Evolutionary conservation across 1,140 invertebrate genomes (phyloP), one percentile per base, ranked within the genome.

Genomic region (Heliconius nattereri): DNA sequence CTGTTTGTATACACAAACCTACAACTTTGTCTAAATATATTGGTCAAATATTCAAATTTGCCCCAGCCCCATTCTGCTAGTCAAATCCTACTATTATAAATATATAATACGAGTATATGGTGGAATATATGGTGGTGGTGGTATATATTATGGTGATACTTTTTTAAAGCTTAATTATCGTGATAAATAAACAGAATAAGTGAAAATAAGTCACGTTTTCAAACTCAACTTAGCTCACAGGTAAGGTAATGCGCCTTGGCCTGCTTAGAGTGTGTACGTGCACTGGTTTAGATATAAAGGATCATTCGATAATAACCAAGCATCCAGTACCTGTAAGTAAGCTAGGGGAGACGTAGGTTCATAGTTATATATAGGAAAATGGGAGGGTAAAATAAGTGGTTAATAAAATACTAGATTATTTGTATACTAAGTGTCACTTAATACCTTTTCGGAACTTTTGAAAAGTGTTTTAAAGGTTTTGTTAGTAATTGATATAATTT

Each of bases 201-300:
- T 26, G 60, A 66, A 66, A 66, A 66, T 29, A 26, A 5, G 26
- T 66, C 13, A 66, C 9, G 60, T 66, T 13, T 66, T 66, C n/a
- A 29, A 66, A 66, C 60, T 29, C 23, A 66, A 26, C 23, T 29
- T 66, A 66, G 11, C 8, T 26, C 11, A 66, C 60, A 66, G 60
- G 60, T 66, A 23, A 66, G n/a, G 29, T 66, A 66, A 66, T 66
- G 60, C 60, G 26, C n/a, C n/a, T 29, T 29, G 60, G 23, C 60
- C 60, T 66, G 23, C 60, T 66, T 66, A 66, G n/a, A 66, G 60
- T 26, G 60, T 66, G 60, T 66, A 29, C 60, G 60, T 66, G 60
- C 60, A 66, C 23, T 26, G 60, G 60, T 66, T 66, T 66, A 66
- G 60, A 29, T 66, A 66, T 66, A 26, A 52, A 3, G 23, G 60